Percentiles rank a stretch among this genome's conserved stretches.
These are phyloP conservation scores for Scolopax rusticola DNA, from an alignment of 2,797 vertebrate species.

Conservation along the genomic window DNA sequence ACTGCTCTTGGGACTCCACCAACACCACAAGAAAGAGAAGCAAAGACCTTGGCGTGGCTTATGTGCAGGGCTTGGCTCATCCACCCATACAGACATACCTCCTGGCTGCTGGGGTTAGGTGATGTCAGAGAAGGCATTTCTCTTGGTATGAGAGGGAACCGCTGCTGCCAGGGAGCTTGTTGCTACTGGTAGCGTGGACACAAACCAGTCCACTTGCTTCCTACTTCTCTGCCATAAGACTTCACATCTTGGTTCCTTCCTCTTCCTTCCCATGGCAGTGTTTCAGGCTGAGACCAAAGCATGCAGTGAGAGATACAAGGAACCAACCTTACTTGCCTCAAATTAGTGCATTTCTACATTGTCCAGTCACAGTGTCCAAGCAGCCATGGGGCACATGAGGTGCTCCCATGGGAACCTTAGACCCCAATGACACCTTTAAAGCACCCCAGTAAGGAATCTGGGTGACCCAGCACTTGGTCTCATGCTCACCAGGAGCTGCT, in stretches of 20 bases:
- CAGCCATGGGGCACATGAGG: background rate
- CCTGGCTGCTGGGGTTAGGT: background rate
- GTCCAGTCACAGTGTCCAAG: background rate
- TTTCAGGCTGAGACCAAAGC: background rate
- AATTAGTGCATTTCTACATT: background rate
- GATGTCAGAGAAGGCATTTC: background rate
- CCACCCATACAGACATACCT: fast-evolving
- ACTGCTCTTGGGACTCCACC: background rate
- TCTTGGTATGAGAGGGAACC: background rate
- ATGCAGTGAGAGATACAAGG: background rate
- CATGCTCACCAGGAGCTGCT: background rate
- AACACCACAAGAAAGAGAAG: background rate
- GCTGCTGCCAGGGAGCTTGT: background rate
- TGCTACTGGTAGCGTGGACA: background rate
- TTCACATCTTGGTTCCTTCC: background rate
- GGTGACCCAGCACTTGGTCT: background rate
- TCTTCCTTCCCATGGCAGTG: background rate
- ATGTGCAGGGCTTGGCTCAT: background rate
- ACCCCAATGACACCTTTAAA: background rate
- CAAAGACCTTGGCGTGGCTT: background rate
- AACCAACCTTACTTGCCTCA: background rate
- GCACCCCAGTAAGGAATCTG: background rate
- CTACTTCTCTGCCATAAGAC: background rate
- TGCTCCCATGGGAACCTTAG: background rate
- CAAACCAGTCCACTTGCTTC: background rate